Evolutionary conservation across 2,113 vertebrate genomes (phyloP), one percentile per base, ranked within the genome.

Genomic region (Osmerus eperlanus): DNA sequence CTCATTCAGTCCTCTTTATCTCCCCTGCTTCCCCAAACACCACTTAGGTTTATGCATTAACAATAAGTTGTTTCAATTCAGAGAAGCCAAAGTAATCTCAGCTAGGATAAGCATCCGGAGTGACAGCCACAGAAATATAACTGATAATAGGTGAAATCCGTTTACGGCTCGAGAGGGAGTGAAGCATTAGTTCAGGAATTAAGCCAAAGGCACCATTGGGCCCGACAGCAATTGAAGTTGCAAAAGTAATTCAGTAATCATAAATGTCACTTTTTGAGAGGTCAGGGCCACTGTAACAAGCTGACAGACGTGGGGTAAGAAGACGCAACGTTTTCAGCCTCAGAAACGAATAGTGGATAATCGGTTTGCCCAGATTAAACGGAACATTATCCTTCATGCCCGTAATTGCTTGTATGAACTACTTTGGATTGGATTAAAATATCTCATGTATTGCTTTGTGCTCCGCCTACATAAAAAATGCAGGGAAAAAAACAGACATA

Each of bases 351-450:
- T 78, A 59, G 74, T 16, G n/a, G 68, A 81, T 89, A 89, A 90
- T 90, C 85, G 25, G 28, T 72, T 73, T 77, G 67, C 72, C 52
- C 61, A 90, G 89, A 92, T 91, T 90, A 91, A 85, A 75, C 68
- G 56, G 82, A 81, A 88, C 89, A 88, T 90, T 89, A 90, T 91
- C 85, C 90, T 79, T 76, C 77, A 78, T 47, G 67, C 71, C 53
- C 85, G 77, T 90, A 88, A 91, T 86, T 89, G 86, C 87, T 90
- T 87, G 82, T 87, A 85, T 88, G 86, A 90, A 91, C 87, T 86
- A 89, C 86, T 91, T 92, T 89, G 85, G 90, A 90, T 84, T 87
- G 86, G 88, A 89, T 89, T 87, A 89, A 74, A 65, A 47, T 70
- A 74, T 63, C 15, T 58, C 56, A 29, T 23, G 58, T 32, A 3